Conservation (phyloP, 2,797 vertebrate species). For the Sebastes melanostomus region DNA sequence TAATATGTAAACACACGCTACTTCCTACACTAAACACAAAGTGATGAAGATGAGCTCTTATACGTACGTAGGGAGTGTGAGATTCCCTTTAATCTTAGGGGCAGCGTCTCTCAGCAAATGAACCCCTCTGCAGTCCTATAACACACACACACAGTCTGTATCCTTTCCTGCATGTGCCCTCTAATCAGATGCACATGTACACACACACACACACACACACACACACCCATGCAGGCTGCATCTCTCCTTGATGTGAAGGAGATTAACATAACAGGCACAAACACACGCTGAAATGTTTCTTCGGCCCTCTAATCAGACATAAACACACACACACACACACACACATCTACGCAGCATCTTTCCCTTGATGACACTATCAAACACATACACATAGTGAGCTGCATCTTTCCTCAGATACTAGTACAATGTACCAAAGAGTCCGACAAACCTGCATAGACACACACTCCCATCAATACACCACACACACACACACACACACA, state of each 20-base stretch:
- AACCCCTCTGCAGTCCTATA: background rate
- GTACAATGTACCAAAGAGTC: background rate
- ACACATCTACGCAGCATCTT: constrained; percentile 2
- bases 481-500: too few relatives aligned
- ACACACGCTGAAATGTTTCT: constrained; percentile 22
- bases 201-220: background rate
- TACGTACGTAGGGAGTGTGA: background rate
- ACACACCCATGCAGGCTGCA: constrained; percentile 14
- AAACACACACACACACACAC: background rate
- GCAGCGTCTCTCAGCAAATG: constrained; percentile 24
- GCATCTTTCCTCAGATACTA: background rate
- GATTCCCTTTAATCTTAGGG: constrained; percentile 49
- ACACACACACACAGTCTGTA: constrained; percentile 10
- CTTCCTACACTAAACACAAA: constrained; percentile 38
- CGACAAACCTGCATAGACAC: background rate
- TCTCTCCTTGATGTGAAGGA: constrained; percentile 31
- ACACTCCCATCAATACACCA: background rate
- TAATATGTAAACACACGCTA: constrained; percentile 52
- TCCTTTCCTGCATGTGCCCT: constrained; percentile 39
- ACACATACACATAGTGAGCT: background rate
- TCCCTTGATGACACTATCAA: constrained; percentile 2
- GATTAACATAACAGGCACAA: constrained; percentile 39
- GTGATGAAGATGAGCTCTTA: constrained; percentile 21
- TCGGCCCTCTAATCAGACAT: constrained; percentile 34
- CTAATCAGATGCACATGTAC: constrained; percentile 37